Base-by-base conservation (phyloP, 1,140 invertebrate genomes). In the Leptonema lineaticorne region DNA sequence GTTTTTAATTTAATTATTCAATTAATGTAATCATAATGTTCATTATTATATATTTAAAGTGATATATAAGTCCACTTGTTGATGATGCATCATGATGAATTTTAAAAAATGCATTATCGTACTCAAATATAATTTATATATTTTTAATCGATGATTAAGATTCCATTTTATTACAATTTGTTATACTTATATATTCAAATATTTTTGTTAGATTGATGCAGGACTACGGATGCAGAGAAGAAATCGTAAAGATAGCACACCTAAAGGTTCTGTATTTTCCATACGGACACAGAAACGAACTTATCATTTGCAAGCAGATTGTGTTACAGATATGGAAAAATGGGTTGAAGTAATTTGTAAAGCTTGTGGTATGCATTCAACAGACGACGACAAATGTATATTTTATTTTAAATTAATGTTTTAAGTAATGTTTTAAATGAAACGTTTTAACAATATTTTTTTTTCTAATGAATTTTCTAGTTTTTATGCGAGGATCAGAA, bases 291-390 rank as follows among this genome's bases (percentile, higher is more conserved):
- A 92, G 30, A 91, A 91, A 74, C 84, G 95, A 69, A 91, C 89
- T 50, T 97, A 96, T 80, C 96, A 94, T 81, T 83, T 98, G 68
- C 93, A 94, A 45, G 94, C 95, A 1, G 93, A 96, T 74, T 91
- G 89, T 28, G 93, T 95, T 77, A 84, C 85, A 57, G 94, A 96
- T 74, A 97, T 97, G 95, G 91, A 92, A 72, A 91, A 90, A 76
- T 98, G 96, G 96, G 94, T 97, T 0, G 90, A 93, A 75, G 94
- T 91, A 72, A 92, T 98, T 67, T 97, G 95, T 79, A 88, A 91
- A 81, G 93, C 95, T 37, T 97, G 94, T 83, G 91, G 93, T 18
- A 82, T 97, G 41, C 91, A 92, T 78, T 87, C 89, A 1, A 89
- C 88, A 27, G 89, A 89, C 73, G 91, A 93, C 64, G 87, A 92